Evolutionary conservation across 2,113 vertebrate species (phyloP), one percentile per base, ranked within the genome.

Genomic region (Gambusia holbrooki): DNA sequence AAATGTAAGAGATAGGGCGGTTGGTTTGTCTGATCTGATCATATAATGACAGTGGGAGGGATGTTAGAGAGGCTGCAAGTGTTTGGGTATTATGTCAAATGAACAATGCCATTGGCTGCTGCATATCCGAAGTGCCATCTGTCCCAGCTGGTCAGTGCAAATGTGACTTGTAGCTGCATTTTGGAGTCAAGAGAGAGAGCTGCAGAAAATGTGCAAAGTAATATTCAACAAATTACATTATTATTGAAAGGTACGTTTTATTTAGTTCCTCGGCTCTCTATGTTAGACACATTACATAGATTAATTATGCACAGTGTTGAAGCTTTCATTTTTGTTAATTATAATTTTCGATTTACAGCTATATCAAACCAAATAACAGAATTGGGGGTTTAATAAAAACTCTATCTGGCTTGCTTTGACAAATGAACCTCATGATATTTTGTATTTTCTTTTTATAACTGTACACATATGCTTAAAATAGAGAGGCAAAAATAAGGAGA

Each of bases 61-160:
- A 87, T 76, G 69, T 79, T 83, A 54, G 30, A 76, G 74, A 77
- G 72, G 71, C 87, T 78, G 78, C 61, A 77, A 77, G 82, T 86
- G 82, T 90, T 88, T 88, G 80, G 81, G 85, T 90, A 83, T 92
- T 86, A 89, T 84, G 84, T 91, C 86, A 93, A 91, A 87, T 82
- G 88, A 93, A 88, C 92, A 93, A 92, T 93, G 84, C 73, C 78
- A 86, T 78, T 80, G 87, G 84, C 73, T 32, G 61, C 58, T 35
- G 79, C 70, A 84, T 70, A 83, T 88, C 87, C 25, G 22, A 62
- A 66, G 62, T 80, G 81, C 92, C 92, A 90, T 93, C 90, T 92
- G 90, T 86, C 75, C n/a, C 35, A 62, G 71, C 51, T 22, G 74
- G 73, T 71, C 79, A 35, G 60, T 40, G 42, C 71, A 79, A 83